These are phyloP conservation scores for Aleadryas rufinucha DNA, from an alignment of 2,113 vertebrate species.

Conservation along the genomic window DNA sequence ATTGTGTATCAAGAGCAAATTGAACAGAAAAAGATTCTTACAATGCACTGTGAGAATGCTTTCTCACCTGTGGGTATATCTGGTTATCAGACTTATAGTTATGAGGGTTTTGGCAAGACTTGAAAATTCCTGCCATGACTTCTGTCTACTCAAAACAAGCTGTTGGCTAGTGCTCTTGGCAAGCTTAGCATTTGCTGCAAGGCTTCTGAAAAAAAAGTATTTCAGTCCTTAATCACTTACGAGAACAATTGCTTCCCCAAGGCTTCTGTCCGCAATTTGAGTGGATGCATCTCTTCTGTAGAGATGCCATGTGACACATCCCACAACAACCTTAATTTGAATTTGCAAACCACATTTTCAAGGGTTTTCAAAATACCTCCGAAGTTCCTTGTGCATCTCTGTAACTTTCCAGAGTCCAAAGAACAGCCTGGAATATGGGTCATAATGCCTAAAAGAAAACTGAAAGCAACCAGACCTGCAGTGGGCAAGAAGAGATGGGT, in stretches of 20 bases:
- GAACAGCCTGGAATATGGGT: neutral
- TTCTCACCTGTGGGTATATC: conserved; percentile 53
- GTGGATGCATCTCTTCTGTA: neutral
- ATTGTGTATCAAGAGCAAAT: neutral
- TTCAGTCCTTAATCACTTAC: conserved; percentile 7
- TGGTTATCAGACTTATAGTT: neutral
- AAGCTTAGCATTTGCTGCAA: conserved; percentile 5
- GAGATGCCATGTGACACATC: neutral
- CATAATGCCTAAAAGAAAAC: neutral
- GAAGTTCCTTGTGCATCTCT: neutral
- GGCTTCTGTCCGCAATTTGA: conserved; percentile 34
- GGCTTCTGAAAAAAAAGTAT: conserved; percentile 7
- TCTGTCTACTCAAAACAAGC: conserved; percentile 41
- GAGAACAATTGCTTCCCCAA: conserved; percentile 29
- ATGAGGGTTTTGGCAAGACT: conserved; percentile 30
- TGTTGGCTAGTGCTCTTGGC: conserved; percentile 37
- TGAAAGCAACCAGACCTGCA: neutral
- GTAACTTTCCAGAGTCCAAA: neutral
- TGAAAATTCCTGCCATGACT: conserved; percentile 54
- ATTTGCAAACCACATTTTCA: neutral
- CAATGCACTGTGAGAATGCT: neutral
- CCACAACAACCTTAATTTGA: neutral
- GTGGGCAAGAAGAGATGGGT: neutral
- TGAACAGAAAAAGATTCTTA: neutral
- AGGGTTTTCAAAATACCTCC: neutral